Evolutionary conservation across 2,113 vertebrate genomes (phyloP).

Genomic region (Accipiter cooperii): DNA sequence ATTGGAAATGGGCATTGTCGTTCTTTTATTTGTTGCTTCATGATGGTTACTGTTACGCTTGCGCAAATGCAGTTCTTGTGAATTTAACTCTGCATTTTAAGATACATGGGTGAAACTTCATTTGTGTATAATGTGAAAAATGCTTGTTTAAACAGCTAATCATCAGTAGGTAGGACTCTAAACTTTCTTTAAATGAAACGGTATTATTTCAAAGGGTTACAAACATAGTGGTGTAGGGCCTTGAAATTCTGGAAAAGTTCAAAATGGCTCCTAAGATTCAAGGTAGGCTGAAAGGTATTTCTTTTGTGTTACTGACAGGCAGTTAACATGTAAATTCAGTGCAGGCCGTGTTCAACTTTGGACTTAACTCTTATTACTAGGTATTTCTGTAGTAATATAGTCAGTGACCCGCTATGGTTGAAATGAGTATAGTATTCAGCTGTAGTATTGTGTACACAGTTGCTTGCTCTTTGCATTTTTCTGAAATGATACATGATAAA

Average conservation of each 20-base stretch:
- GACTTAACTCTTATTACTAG: background rate
- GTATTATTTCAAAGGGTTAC: fast-evolving
- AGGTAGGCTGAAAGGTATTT: background rate
- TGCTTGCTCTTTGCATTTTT: background rate
- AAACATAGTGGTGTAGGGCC: background rate
- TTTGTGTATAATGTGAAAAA: background rate
- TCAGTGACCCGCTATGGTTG: background rate
- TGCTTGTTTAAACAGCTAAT: background rate
- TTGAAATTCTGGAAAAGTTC: background rate
- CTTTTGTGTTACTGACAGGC: background rate
- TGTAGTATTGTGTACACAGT: background rate
- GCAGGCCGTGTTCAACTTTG: background rate
- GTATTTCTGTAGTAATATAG: background rate
- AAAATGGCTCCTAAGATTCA: background rate
- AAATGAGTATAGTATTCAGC: background rate
- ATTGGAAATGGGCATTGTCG: background rate
- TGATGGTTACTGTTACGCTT: background rate
- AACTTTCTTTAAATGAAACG: background rate
- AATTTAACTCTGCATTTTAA: fast-evolving
- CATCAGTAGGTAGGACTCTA: background rate
- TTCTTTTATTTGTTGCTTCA: background rate
- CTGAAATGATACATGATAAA: background rate
- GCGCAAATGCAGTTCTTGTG: background rate
- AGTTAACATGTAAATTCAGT: background rate
- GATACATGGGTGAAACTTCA: background rate